phyloP scores from a whole-genome alignment of 2,888 invertebrate genomes.

The Zele albiditarsus region DNA sequence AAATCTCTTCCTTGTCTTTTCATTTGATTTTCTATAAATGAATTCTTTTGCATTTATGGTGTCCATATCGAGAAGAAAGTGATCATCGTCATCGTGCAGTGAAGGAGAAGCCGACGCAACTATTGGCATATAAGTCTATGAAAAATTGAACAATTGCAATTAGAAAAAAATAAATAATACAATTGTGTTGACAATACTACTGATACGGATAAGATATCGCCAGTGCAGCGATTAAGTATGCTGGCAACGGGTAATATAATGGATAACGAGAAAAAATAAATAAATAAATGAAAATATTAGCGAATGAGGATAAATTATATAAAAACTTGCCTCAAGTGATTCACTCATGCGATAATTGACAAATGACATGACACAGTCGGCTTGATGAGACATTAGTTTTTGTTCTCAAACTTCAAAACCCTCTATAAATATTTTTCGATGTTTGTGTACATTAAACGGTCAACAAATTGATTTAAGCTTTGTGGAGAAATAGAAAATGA shows the following conservation, averaged over 20 bases:
- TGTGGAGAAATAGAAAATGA: background rate
- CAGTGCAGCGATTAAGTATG: background rate
- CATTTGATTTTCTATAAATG: constrained; percentile 10
- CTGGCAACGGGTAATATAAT: background rate
- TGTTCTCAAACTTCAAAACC: background rate
- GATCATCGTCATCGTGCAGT: constrained; percentile 57
- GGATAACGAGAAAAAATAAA: background rate
- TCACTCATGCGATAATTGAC: constrained; percentile 56
- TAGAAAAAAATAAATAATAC: background rate
- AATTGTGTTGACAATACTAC: background rate
- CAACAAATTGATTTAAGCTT: background rate
- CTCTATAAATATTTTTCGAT: background rate
- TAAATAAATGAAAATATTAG: background rate
- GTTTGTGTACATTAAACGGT: background rate
- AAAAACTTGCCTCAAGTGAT: constrained; percentile 59
- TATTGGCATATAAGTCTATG: background rate
- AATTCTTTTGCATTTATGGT: constrained; percentile 49
- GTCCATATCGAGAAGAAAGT: constrained; percentile 67
- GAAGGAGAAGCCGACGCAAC: constrained; percentile 36
- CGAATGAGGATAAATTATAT: constrained; percentile 42
- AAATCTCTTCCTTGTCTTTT: constrained; percentile 31
- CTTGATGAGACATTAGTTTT: background rate
- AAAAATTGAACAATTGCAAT: constrained; percentile 1
- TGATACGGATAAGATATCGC: background rate
- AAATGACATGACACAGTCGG: constrained; percentile 55